phyloP scores from a whole-genome alignment of 2,113 vertebrate genomes.

The Maccullochella peelii region DNA sequence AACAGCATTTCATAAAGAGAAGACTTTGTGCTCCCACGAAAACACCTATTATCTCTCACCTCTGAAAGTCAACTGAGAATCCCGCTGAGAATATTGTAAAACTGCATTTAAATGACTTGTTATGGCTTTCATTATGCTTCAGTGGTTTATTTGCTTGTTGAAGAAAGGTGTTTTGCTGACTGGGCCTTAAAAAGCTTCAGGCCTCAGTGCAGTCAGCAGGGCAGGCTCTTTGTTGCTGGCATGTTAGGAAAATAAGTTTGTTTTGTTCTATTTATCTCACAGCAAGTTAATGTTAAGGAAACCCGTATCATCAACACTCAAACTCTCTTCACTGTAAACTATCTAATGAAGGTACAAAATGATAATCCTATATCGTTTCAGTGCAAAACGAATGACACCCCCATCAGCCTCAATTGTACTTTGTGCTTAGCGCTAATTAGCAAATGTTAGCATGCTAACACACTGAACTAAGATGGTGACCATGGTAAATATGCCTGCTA shows the following conservation, averaged over 20 bases:
- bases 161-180: constrained; percentile 44
- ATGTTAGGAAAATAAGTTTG: constrained; percentile 5
- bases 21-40: constrained; percentile 19
- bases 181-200: constrained; percentile 14
- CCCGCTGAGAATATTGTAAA: neutral
- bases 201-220: constrained; percentile 18
- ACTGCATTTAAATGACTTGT: constrained; percentile 33
- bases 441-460: neutral
- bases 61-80: constrained; percentile 35
- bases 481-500: neutral
- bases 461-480: neutral
- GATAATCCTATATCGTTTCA: neutral
- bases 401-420: neutral
- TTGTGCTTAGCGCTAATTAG: neutral
- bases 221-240: constrained; percentile 3
- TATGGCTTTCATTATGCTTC: constrained; percentile 34
- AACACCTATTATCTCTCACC: constrained; percentile 16
- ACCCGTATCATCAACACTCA: neutral
- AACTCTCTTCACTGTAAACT: neutral
- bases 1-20: constrained; percentile 30
- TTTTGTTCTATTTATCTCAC: constrained; percentile 2
- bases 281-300: neutral
- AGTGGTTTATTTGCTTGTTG: constrained; percentile 27
- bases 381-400: neutral
- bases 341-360: neutral